These are phyloP conservation scores for Anguilla obscura DNA, from an alignment of 2,797 vertebrate species.

Conservation along the genomic window DNA sequence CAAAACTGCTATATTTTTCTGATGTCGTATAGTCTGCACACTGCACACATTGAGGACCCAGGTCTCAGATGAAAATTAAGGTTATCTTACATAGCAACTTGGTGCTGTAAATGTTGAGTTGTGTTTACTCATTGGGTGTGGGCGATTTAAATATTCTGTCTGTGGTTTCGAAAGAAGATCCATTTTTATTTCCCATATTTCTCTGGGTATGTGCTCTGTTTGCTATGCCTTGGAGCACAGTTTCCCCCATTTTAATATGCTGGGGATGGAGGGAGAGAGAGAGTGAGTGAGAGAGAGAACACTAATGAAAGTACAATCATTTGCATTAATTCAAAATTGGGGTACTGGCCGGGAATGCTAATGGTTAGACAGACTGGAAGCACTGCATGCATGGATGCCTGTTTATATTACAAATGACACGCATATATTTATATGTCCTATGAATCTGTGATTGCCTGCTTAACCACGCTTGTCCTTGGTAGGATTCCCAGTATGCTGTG, in stretches of 20 bases:
- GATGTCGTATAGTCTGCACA: background rate
- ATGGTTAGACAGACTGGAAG: constrained; percentile 50
- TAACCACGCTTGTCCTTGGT: constrained; percentile 60
- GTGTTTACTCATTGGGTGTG: constrained; percentile 11
- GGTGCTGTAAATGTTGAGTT: constrained; percentile 15
- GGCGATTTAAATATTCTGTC: background rate
- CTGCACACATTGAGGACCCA: background rate
- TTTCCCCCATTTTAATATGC: constrained; percentile 30
- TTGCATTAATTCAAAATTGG: constrained; percentile 25
- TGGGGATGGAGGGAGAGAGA: background rate
- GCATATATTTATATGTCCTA: constrained; percentile 30
- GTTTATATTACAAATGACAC: constrained; percentile 60
- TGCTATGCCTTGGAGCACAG: constrained; percentile 11
- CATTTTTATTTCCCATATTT: constrained; percentile 20
- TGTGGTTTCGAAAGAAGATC: constrained; percentile 17
- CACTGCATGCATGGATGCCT: constrained; percentile 58
- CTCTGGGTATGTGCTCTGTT: background rate
- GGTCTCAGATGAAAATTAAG: background rate
- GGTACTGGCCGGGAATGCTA: constrained; percentile 20
- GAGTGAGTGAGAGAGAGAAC: constrained; percentile 7
- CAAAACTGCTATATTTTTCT: background rate
- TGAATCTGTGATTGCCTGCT: constrained; percentile 56
- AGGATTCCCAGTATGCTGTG: constrained; percentile 67
- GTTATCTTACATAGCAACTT: constrained; percentile 4
- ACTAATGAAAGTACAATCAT: constrained; percentile 30